Evolutionary conservation across 2,113 vertebrate genomes (phyloP).

Genomic region (Chaetorhynchus papuensis): DNA sequence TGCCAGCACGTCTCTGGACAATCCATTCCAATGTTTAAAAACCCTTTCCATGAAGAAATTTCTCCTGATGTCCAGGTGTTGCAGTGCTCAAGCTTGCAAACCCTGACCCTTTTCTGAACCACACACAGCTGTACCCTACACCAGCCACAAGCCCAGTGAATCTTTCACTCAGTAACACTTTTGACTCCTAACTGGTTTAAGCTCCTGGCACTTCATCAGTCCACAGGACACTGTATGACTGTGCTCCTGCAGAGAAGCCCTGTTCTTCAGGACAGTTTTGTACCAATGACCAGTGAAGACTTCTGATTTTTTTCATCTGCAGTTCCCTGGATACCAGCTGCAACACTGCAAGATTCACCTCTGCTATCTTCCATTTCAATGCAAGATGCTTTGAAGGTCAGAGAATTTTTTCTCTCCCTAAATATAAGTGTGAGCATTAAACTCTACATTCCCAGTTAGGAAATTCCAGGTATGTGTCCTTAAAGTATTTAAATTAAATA

Average conservation of each 20-base stretch:
- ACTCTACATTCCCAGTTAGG: neutral
- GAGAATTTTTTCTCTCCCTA: neutral
- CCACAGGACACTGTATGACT: neutral
- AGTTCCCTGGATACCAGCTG: neutral
- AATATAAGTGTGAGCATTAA: neutral
- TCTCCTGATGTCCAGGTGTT: neutral
- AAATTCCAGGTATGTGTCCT: neutral
- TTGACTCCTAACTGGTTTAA: neutral
- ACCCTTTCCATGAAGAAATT: neutral
- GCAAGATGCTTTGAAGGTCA: neutral
- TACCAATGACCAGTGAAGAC: neutral
- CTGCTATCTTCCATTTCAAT: neutral
- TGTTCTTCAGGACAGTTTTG: neutral
- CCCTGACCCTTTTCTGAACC: neutral
- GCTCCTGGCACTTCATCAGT: neutral
- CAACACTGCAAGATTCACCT: neutral
- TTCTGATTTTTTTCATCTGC: neutral
- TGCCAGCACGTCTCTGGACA: neutral
- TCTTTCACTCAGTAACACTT: neutral
- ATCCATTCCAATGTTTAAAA: neutral
- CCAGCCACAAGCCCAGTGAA: neutral
- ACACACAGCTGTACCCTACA: neutral
- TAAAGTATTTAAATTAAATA: neutral
- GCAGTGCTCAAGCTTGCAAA: neutral
- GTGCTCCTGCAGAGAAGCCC: neutral